A percentile compares a stretch with the other conserved stretches of the same genome.
Evolutionary conservation across 30 jellyfish, hydroid and myxozoan genomes (phyloP).

Genomic region (Hydractinia echinata): DNA sequence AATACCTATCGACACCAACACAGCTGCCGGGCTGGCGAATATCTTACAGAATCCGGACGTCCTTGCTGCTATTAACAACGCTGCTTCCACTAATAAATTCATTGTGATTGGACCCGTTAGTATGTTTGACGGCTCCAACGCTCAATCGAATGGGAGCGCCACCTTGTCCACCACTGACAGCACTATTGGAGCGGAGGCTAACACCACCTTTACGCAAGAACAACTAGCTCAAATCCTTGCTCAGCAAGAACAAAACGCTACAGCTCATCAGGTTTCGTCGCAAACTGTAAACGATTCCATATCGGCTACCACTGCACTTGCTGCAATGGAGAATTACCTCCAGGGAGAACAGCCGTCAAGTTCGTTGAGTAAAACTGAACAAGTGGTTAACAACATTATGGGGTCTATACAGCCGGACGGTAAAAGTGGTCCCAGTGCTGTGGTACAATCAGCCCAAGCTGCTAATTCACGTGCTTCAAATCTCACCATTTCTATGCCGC

Average conservation of each 20-base stretch:
- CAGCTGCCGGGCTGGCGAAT: slow-evolving; percentile 93
- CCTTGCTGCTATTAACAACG: slow-evolving; percentile 94
- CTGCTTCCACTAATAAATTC: slow-evolving; percentile 95
- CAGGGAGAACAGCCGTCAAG: slow-evolving; percentile 43
- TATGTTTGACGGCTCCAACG: slow-evolving; percentile 68
- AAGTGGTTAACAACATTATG: slow-evolving; percentile 30
- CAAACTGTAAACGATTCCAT: slow-evolving; percentile 42
- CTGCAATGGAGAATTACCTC: slow-evolving; percentile 39
- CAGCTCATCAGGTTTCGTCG: slow-evolving; percentile 35
- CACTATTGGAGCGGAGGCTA: slow-evolving; percentile 13
- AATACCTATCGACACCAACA: slow-evolving; percentile 28
- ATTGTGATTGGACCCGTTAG: slow-evolving; percentile 99
- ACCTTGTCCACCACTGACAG: slow-evolving; percentile 55
- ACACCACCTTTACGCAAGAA: slow-evolving; percentile 37
- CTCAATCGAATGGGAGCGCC: slow-evolving; percentile 50
- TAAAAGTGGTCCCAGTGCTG: slow-evolving; percentile 30
- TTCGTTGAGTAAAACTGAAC: slow-evolving; percentile 22
- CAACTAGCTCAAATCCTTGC: slow-evolving; percentile 33
- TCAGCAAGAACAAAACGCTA: slow-evolving; percentile 17
- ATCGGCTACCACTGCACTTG: slow-evolving; percentile 44
- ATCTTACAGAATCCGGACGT: slow-evolving; percentile 96
- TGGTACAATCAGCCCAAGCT: slow-evolving; percentile 36
- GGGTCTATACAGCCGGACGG: slow-evolving; percentile 42
- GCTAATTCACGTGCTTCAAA: slow-evolving; percentile 29
- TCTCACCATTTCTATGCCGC: slow-evolving; percentile 46